A percentile compares a stretch with the other conserved stretches of the same genome.
Evolutionary conservation across 2,888 invertebrate genomes (phyloP).

Genomic region (Archips xylosteana): DNA sequence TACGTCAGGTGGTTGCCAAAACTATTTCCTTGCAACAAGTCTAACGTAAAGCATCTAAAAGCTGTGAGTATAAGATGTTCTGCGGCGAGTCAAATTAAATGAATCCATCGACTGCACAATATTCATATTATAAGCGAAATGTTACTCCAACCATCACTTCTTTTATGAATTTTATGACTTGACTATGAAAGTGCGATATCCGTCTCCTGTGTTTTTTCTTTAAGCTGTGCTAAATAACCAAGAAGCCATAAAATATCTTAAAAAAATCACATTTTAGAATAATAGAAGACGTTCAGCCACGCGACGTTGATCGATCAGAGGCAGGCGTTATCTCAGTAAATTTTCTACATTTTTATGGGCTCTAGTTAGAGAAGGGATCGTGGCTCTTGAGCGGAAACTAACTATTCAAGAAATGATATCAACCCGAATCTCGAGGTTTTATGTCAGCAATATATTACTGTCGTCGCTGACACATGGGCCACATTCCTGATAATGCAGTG

Average conservation of each 20-base stretch:
- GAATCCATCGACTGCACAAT: too few relatives aligned
- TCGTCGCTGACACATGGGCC: conserved; percentile 67
- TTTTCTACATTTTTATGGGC: conserved; percentile 76
- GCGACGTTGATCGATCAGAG: conserved; percentile 76
- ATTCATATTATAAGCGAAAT: too few relatives aligned
- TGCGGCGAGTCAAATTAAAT: too few relatives aligned
- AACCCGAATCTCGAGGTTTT: conserved; percentile 77
- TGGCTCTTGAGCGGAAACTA: conserved; percentile 70
- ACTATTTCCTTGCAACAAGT: too few relatives aligned
- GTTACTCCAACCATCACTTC: not conserved
- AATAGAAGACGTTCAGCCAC: conserved; percentile 51
- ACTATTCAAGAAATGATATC: conserved; percentile 79
- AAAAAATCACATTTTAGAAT: conserved; percentile 34
- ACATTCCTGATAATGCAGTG: conserved; percentile 74
- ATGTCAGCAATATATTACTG: conserved; percentile 82
- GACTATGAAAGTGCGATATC: not conserved
- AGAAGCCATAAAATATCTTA: not conserved
- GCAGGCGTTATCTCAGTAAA: conserved; percentile 69
- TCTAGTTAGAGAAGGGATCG: conserved; percentile 62
- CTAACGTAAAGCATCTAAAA: too few relatives aligned
- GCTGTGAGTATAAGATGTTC: too few relatives aligned
- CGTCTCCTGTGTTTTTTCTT: not conserved
- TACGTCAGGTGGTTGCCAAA: too few relatives aligned
- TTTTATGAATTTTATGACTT: not conserved
- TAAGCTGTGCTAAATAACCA: not conserved